Base-by-base conservation (phyloP, 2,113 vertebrate species). In the Peromyscus californicus region DNA sequence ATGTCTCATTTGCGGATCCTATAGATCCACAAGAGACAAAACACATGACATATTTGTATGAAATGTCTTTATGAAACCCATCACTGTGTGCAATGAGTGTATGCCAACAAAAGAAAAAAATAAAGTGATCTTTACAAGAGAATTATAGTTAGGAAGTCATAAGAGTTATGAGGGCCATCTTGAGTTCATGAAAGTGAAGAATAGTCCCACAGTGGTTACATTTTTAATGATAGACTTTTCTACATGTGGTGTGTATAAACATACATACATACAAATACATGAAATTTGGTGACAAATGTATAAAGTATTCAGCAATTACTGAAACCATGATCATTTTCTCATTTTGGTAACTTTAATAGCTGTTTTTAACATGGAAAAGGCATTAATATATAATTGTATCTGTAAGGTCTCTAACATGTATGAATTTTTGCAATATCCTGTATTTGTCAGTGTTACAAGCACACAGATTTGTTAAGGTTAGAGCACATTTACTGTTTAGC, bases 201-300 rank as follows among this genome's bases (percentile, higher is more conserved):
- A 7, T 88, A 75, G 67, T 82, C 13, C 16, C 65, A 95, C 67
- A 84, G n/a, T 70, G 45, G 76, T 79, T 95, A 80, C 21, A 88
- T 96, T 96, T 95, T 95, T 92, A 90, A 87, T 79, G 26, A 57
- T 63, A 78, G 15, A 7, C 33, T 90, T 96, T 96, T 67, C 87
- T 15, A 84, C 45, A 94, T 21, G 17, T 5, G 29, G 22, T 89
- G n/a, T 79, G 51, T 61, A 15, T 65, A 6, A 6, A 51, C n/a
- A 13, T n/a, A 33, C 17, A 59, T 83, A 36, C 69, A 70, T 70
- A 54, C 36, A 36, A 11, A 70, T 65, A 75, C 51, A 29, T 61
- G 67, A 83, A 78, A 95, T 85, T 22, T 72, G 19, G 67, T 86
- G 61, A 39, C 65, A 93, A 51, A 80, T 96, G 36, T 65, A 93